Evolutionary conservation across 2,113 vertebrate species (phyloP), one percentile per base, ranked within the genome.

Genomic region (Chaetops frenatus): DNA sequence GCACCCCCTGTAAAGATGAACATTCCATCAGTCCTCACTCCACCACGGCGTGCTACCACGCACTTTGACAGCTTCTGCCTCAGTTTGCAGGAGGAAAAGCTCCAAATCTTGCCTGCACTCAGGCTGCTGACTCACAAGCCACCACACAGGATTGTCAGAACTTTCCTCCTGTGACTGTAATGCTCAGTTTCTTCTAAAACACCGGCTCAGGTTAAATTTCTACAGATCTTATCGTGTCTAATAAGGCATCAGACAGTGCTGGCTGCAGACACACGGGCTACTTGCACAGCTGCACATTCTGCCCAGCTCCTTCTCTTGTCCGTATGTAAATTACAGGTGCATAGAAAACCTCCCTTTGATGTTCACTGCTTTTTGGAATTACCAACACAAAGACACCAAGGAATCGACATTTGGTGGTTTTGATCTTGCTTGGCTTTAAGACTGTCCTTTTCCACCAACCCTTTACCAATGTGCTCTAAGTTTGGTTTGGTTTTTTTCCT

Each of bases 271-370:
- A 11, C 35, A 0, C 0, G 3, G 60, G 36, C 14, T 17, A 19
- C 47, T 5, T 8, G 38, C 38, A 50, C 40, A 28, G n/a, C 48
- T 70, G 38, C 56, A 12, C 7, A 6, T 8, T 22, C 70, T n/a
- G 77, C 54, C 28, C 24, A 2, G 29, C 50, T 35, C 45, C 10
- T 38, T 21, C 12, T 10, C 8, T 33, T 12, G 35, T 20, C 22
- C n/a, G 2, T 0, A 8, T 14, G 22, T 40, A 8, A 17, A n/a
- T 0, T 0, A 44, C 4, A 17, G 10, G 17, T 3, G 4, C 7
- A 9, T 0, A n/a, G 6, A 61, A n/a, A 38, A 11, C 14, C 28
- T 18, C 47, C 18, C 51, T 61, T 36, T 8, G 9, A 50, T 40
- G n/a, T 2, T 12, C 22, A 1, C 27, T 6, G 0, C 31, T 6